phyloP scores from a whole-genome alignment of 2,113 vertebrate species.

The Amphiprion percula region DNA sequence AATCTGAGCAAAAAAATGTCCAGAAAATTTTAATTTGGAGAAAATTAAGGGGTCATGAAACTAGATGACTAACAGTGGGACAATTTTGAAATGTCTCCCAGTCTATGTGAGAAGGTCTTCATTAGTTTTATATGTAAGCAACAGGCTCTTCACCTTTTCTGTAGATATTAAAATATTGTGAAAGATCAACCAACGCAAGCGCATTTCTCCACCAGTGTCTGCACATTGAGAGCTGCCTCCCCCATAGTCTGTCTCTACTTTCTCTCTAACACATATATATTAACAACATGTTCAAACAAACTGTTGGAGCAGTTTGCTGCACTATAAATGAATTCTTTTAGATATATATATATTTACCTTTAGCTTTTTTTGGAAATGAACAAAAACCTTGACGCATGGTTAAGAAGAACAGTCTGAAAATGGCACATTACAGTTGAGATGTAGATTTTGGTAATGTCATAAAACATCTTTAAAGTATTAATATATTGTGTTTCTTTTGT shows the following conservation, averaged over 20 bases:
- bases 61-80: too few relatives aligned
- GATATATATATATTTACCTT: neutral
- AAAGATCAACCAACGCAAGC: too few relatives aligned
- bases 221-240: conserved; percentile 4
- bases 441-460: neutral
- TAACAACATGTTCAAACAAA: neutral
- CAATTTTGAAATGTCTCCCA: too few relatives aligned
- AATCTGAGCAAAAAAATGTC: neutral
- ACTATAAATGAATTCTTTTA: neutral
- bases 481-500: conserved; percentile 5
- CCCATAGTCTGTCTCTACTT: conserved; percentile 8
- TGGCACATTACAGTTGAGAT: neutral
- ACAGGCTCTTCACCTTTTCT: too few relatives aligned
- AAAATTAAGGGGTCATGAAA: too few relatives aligned
- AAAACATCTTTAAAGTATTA: neutral
- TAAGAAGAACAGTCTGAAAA: neutral
- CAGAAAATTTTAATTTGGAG: too few relatives aligned
- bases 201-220: too few relatives aligned
- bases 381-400: neutral
- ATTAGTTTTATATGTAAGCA: too few relatives aligned
- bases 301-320: neutral
- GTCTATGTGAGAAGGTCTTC: too few relatives aligned
- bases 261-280: neutral
- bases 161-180: too few relatives aligned
- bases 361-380: neutral